Evolutionary conservation across 2,888 invertebrate species (phyloP), one percentile per base, ranked within the genome.

Genomic region (Poecilus cupreus): DNA sequence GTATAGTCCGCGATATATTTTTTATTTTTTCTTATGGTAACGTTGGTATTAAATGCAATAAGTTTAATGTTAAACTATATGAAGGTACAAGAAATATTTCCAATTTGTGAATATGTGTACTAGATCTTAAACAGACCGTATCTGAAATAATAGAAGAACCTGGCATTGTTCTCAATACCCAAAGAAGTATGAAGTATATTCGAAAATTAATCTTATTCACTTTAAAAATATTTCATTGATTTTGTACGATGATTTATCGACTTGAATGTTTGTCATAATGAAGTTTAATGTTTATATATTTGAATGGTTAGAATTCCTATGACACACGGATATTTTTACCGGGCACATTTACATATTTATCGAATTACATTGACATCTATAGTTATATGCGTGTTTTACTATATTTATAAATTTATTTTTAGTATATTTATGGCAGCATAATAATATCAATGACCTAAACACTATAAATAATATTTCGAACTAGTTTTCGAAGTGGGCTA

Each of bases 391-490:
- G 32, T 60, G 60, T 60, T 60, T 32, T 68, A 32, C 16, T 68
- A 37, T 37, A 37, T 37, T 32, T 68, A 68, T 68, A 60, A 26
- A 60, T 68, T 13, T 68, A 68, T 68, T 68, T 68, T 37, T 68
- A 68, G 64, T 18, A 37, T 20, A 68, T 68, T 68, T 68, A 68
- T 68, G 64, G 64, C 64, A 37, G 37, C 8, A 68, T 37, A 68
- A 68, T 68, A 68, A 68, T 68, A 68, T 37, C 64, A 68, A 68
- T 68, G 64, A 68, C 64, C 64, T 32, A 68, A 68, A 32, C 64
- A 37, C 32, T 37, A 68, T 68, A 68, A 68, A 68, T 68, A 68
- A 68, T 68, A 18, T 37, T 68, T 68, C 22, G 20, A 54, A 54
- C 20, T 4, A 54, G 54, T 20, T 54, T 54, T 8, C 20, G 54